A percentile compares a stretch with the other conserved stretches of the same genome.
Conservation (phyloP, 2,888 invertebrate species). For the Synanthedon vespiformis region DNA sequence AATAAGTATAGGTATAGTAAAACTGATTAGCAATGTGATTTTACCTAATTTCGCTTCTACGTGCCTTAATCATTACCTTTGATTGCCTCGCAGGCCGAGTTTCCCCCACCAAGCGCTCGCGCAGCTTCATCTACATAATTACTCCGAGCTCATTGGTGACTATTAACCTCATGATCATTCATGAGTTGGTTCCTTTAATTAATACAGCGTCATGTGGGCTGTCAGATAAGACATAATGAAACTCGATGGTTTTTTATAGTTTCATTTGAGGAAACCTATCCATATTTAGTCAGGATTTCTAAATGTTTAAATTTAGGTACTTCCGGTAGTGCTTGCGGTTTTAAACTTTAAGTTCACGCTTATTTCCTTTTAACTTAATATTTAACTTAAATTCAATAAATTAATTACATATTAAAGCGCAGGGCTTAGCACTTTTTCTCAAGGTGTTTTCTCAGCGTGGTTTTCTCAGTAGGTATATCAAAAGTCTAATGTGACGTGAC, state of each 20-base stretch:
- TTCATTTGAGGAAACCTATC: neutral
- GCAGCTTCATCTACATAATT: conserved; percentile 65
- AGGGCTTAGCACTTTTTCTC: too few species aligned
- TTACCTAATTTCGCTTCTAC: conserved; percentile 15
- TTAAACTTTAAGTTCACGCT: too few species aligned
- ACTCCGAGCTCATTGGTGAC: conserved; percentile 68
- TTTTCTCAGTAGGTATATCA: too few species aligned
- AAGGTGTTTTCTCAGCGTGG: too few species aligned
- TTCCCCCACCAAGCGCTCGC: conserved; percentile 35
- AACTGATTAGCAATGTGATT: neutral
- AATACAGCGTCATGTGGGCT: conserved; percentile 62
- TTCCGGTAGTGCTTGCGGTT: too few species aligned
- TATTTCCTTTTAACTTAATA: too few species aligned
- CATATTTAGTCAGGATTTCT: neutral
- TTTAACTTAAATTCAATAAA: too few species aligned
- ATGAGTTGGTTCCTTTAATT: conserved; percentile 57
- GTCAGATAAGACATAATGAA: conserved; percentile 60
- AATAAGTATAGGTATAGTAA: too few species aligned
- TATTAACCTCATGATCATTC: conserved; percentile 67
- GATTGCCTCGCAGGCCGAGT: conserved; percentile 12
- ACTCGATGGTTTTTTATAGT: conserved; percentile 26
- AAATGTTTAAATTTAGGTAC: neutral
- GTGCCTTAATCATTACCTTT: conserved; percentile 12
- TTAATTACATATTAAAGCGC: too few species aligned
- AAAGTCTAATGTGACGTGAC: too few species aligned